Conservation (phyloP, 2,113 vertebrate species). For the Nestor notabilis region DNA sequence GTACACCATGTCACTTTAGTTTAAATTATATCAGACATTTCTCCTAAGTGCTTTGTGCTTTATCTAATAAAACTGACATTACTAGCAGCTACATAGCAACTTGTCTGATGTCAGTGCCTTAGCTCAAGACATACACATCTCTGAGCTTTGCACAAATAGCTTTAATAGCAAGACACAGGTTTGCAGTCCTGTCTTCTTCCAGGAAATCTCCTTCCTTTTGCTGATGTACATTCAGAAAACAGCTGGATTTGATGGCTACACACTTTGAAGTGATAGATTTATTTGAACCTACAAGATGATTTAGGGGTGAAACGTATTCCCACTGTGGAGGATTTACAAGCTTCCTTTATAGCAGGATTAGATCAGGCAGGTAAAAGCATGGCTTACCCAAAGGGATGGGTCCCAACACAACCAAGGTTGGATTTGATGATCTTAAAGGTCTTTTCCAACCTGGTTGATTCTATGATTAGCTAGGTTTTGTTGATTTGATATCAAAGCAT, state of each 20-base stretch:
- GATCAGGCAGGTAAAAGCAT: not conserved
- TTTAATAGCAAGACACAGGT: not conserved
- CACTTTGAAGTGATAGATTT: not conserved
- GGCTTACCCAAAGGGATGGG: not conserved
- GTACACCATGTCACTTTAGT: not conserved
- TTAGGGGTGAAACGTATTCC: not conserved
- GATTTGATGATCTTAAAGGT: not conserved
- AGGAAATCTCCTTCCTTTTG: not conserved
- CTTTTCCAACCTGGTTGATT: not conserved
- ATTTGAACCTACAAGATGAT: not conserved
- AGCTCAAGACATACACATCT: not conserved
- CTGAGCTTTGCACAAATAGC: not conserved
- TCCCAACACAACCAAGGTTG: not conserved
- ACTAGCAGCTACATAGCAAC: not conserved
- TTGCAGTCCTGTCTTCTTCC: not conserved
- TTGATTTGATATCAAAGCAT: not conserved
- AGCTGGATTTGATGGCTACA: rapidly evolving
- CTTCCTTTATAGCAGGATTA: not conserved
- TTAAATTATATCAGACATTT: not conserved
- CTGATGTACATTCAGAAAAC: not conserved
- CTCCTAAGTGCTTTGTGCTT: not conserved
- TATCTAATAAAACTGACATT: not conserved
- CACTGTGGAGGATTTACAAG: not conserved
- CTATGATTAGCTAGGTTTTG: not conserved
- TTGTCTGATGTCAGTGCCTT: rapidly evolving